Evolutionary conservation across 2,797 vertebrate genomes (phyloP).

Genomic region (Benthosema pterotum): DNA sequence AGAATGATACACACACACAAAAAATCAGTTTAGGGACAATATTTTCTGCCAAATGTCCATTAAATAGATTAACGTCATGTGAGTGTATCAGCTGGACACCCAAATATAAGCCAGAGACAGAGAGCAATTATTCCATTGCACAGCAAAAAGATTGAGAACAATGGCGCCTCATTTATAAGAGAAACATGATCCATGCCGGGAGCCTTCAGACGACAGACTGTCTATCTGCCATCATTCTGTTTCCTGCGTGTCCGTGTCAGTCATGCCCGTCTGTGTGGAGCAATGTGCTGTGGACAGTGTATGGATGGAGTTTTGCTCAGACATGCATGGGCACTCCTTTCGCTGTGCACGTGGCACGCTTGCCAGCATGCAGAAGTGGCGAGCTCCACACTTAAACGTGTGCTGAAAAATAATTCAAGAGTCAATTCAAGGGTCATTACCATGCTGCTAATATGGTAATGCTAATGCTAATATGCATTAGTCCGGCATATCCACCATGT

Average conservation of each 20-base stretch:
- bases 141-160: conserved; percentile 69
- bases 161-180: conserved; percentile 71
- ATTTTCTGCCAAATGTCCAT: conserved; percentile 74
- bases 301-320: conserved; percentile 39
- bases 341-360: conserved; percentile 31
- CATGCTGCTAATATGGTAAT: conserved; percentile 46
- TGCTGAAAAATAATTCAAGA: conserved; percentile 64
- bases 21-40: conserved; percentile 59
- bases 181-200: conserved; percentile 70
- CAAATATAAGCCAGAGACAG: conserved; percentile 72
- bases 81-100: conserved; percentile 76
- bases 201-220: conserved; percentile 57
- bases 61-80: conserved; percentile 76
- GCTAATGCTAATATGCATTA: not conserved
- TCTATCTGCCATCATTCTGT: conserved; percentile 59
- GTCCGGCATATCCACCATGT: conserved; percentile 29
- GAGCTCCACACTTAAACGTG: conserved; percentile 52
- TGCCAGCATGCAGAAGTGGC: conserved; percentile 50
- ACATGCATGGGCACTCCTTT: conserved; percentile 35
- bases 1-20: conserved; percentile 55
- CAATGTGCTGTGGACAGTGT: conserved; percentile 37
- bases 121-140: conserved; percentile 69
- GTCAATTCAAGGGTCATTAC: conserved; percentile 68
- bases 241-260: conserved; percentile 54
- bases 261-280: conserved; percentile 34